Evolutionary conservation across 1,140 invertebrate genomes (phyloP).

Genomic region (Mizuhopecten yessoensis): DNA sequence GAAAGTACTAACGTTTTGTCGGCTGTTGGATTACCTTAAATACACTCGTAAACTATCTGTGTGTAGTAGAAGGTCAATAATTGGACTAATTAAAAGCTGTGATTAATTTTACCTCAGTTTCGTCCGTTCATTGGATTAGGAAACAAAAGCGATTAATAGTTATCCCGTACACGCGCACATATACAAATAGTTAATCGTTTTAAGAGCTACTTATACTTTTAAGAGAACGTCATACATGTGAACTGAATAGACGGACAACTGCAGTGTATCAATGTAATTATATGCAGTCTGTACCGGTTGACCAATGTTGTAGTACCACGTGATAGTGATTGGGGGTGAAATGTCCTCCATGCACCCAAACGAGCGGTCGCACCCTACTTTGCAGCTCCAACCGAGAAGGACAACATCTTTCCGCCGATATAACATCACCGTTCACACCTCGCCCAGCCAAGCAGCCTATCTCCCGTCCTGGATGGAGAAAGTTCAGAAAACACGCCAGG

Average conservation of each 20-base stretch:
- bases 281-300: background rate
- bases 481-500: slow-evolving; percentile 2
- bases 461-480: background rate
- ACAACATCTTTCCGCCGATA: slow-evolving; percentile 16
- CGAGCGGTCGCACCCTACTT: background rate
- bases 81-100: background rate
- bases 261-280: background rate
- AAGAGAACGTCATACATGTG: background rate
- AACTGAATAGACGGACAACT: background rate
- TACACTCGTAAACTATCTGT: background rate
- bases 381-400: background rate
- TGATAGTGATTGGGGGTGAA: background rate
- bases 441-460: background rate
- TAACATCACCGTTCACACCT: background rate
- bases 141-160: background rate
- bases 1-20: background rate
- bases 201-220: background rate
- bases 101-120: background rate
- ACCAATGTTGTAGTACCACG: background rate
- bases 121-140: background rate
- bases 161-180: background rate
- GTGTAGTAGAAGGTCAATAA: background rate
- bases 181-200: background rate
- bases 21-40: background rate
- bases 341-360: background rate